A percentile compares a stretch with the other conserved stretches of the same genome.
Evolutionary conservation across 2,113 vertebrate species (phyloP).

Genomic region (Poecilia latipinna): DNA sequence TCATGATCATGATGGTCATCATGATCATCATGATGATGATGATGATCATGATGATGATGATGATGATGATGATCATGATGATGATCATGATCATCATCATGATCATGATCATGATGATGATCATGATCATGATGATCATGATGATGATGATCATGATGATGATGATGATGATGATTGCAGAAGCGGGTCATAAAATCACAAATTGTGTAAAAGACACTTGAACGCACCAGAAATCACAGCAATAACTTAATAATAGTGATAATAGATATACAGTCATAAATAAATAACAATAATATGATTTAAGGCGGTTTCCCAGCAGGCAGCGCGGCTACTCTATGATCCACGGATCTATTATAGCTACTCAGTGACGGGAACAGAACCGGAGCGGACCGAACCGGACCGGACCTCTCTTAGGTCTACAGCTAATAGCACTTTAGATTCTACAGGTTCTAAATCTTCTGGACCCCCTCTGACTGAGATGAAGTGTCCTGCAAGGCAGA

Average conservation of each 20-base stretch:
- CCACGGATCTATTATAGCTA: slow-evolving; percentile 93
- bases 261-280: slow-evolving; percentile 77
- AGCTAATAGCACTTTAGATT: slow-evolving; percentile 80
- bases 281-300: slow-evolving; percentile 72
- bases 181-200: slow-evolving; percentile 69
- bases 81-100: too few relatives aligned
- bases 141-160: background rate
- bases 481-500: slow-evolving; percentile 61
- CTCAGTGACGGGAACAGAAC: slow-evolving; percentile 70
- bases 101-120: too few relatives aligned
- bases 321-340: slow-evolving; percentile 91
- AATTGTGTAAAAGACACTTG: slow-evolving; percentile 70
- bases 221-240: slow-evolving; percentile 74
- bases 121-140: background rate
- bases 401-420: slow-evolving; percentile 82
- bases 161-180: slow-evolving; percentile 46
- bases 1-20: too few relatives aligned
- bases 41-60: background rate
- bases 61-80: slow-evolving; percentile 30
- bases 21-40: background rate
- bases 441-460: slow-evolving; percentile 58
- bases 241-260: slow-evolving; percentile 94
- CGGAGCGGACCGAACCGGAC: slow-evolving; percentile 75
- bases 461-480: slow-evolving; percentile 26
- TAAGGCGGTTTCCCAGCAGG: slow-evolving; percentile 87